Percentiles rank a stretch among this genome's conserved stretches.
Evolutionary conservation across 1,140 invertebrate species (phyloP).

Genomic region (Laodelphax striatellus): DNA sequence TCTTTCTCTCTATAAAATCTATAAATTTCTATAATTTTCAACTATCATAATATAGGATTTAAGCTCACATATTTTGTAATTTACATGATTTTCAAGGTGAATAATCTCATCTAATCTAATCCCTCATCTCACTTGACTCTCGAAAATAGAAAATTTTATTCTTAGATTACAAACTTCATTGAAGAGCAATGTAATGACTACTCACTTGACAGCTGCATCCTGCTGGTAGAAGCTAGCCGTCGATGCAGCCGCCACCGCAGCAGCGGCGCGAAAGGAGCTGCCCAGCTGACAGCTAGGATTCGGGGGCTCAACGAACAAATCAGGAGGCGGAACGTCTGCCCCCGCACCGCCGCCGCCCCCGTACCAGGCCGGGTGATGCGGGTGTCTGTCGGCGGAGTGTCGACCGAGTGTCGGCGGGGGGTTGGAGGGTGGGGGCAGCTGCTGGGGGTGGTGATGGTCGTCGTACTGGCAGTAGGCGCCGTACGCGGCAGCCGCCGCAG

Average conservation of each 20-base stretch:
- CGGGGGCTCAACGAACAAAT: slow-evolving; percentile 17
- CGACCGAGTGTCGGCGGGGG: too few species aligned
- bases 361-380: slow-evolving; percentile 18
- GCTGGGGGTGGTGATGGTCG: slow-evolving; percentile 7
- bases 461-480: slow-evolving; percentile 11
- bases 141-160: too few species aligned
- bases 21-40: too few species aligned
- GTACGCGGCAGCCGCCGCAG: neutral
- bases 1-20: too few species aligned
- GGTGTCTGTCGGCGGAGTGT: slow-evolving; percentile 14
- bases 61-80: too few species aligned
- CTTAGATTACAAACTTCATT: too few species aligned
- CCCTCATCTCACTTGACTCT: too few species aligned
- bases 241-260: slow-evolving; percentile 6
- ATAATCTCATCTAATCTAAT: too few species aligned
- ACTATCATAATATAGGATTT: too few species aligned
- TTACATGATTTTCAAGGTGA: too few species aligned
- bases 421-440: neutral
- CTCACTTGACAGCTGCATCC: neutral
- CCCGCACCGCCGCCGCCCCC: slow-evolving; percentile 6
- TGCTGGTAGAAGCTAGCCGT: slow-evolving; percentile 16
- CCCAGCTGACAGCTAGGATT: slow-evolving; percentile 18
- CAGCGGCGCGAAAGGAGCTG: slow-evolving; percentile 12
- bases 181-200: too few species aligned
- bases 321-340: neutral